These are phyloP conservation scores for Halichoeres trimaculatus DNA, from an alignment of 2,113 vertebrate genomes.

Conservation along the genomic window DNA sequence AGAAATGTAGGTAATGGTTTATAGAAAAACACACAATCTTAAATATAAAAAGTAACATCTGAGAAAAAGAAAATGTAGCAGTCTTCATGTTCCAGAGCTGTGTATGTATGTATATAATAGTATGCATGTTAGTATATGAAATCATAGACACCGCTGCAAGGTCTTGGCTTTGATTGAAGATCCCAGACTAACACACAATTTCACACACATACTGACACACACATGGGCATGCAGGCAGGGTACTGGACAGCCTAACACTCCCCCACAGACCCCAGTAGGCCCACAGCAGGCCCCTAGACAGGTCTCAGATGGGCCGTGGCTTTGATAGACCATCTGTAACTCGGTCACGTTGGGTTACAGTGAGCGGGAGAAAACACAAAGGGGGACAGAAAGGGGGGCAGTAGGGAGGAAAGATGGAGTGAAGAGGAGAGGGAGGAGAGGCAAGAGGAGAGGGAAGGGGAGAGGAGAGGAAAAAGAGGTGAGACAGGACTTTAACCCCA, in stretches of 20 bases:
- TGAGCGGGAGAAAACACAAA: constrained; percentile 77
- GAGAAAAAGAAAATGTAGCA: too few species aligned
- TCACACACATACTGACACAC: not conserved
- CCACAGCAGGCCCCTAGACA: constrained; percentile 79
- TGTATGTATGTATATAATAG: too few species aligned
- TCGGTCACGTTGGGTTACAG: constrained; percentile 89
- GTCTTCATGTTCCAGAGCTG: too few species aligned
- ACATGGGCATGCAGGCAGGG: constrained; percentile 29
- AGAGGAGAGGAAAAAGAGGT: constrained; percentile 50
- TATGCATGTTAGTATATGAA: not conserved
- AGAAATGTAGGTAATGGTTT: too few species aligned
- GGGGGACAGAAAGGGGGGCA: constrained; percentile 80
- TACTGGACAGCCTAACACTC: constrained; percentile 80
- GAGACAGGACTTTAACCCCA: constrained; percentile 75
- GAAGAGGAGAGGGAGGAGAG: constrained; percentile 77
- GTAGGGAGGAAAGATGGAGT: too few species aligned
- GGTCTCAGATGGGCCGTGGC: constrained; percentile 84
- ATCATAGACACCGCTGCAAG: constrained; percentile 41
- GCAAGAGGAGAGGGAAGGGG: constrained; percentile 72
- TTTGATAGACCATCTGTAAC: constrained; percentile 88
- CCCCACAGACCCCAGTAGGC: constrained; percentile 40
- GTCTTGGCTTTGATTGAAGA: constrained; percentile 40
- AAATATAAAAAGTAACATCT: too few species aligned
- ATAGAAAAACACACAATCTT: too few species aligned
- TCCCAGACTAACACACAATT: constrained; percentile 40